These are phyloP conservation scores for Lampris megalopsis DNA, from an alignment of 2,113 vertebrate species.

Conservation along the genomic window DNA sequence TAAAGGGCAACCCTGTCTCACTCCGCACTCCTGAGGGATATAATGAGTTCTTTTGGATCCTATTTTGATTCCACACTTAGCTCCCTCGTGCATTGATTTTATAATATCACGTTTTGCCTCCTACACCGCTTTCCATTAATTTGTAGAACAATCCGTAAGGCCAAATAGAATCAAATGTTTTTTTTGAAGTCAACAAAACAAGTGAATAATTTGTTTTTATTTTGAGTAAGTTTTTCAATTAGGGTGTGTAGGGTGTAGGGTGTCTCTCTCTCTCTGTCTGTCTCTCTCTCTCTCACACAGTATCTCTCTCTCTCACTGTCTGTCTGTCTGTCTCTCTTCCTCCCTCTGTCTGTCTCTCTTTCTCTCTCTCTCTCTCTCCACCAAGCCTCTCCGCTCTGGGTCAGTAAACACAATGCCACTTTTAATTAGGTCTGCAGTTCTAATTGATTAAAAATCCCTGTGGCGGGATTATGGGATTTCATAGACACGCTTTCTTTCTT, in stretches of 20 bases:
- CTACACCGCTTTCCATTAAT: no score
- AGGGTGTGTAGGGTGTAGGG: no score
- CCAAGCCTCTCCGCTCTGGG: conserved; percentile 41
- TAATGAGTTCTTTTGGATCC: no score
- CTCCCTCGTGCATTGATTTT: no score
- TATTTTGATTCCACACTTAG: no score
- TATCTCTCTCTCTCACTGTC: background rate
- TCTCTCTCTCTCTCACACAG: background rate
- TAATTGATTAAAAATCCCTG: conserved; percentile 78
- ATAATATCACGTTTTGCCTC: no score
- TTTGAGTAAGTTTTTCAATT: no score
- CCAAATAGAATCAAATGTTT: no score
- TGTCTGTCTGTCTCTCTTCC: conserved; percentile 6
- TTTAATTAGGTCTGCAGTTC: conserved; percentile 72
- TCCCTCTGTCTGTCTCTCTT: conserved; percentile 10
- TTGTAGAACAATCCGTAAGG: no score
- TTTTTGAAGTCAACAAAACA: no score
- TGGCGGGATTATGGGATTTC: conserved; percentile 72
- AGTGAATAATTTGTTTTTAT: no score
- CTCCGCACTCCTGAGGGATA: no score
- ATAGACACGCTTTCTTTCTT: conserved; percentile 62
- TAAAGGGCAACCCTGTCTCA: background rate
- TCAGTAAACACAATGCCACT: conserved; percentile 75
- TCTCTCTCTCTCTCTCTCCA: conserved; percentile 10
- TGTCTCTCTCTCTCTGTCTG: background rate